Evolutionary conservation across 2,888 invertebrate genomes (phyloP).

Genomic region (Cartodere bifasciata): DNA sequence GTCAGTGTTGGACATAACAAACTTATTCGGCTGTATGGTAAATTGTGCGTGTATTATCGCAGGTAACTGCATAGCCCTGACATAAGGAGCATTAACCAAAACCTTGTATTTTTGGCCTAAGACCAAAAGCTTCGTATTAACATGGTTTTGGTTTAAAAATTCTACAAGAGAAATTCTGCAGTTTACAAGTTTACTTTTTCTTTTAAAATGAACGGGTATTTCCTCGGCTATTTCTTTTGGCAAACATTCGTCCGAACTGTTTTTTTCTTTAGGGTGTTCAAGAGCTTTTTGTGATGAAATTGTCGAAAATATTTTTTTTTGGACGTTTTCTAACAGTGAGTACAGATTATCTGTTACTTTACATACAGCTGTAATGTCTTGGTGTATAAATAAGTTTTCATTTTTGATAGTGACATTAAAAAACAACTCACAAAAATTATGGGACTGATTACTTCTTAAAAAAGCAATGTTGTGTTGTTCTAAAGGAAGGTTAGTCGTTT

Average conservation of each 20-base stretch:
- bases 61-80: constrained; percentile 49
- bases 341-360: constrained; percentile 14
- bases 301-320: constrained; percentile 17
- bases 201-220: constrained; percentile 7
- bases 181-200: constrained; percentile 7
- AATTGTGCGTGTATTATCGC: constrained; percentile 56
- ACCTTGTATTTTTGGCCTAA: constrained; percentile 44
- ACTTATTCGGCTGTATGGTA: constrained; percentile 53
- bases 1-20: constrained; percentile 47
- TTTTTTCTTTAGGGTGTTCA: no score
- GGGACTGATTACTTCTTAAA: constrained; percentile 13
- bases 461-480: constrained; percentile 13
- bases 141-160: constrained; percentile 14
- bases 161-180: constrained; percentile 13
- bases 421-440: constrained; percentile 15
- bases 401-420: constrained; percentile 14
- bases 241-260: background rate
- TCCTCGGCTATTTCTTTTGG: constrained; percentile 2
- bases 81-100: constrained; percentile 58
- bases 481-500: no score
- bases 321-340: constrained; percentile 17
- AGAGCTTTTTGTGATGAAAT: no score
- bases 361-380: constrained; percentile 17
- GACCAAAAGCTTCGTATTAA: constrained; percentile 18
- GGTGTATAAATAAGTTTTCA: constrained; percentile 10